Evolutionary conservation across 1,140 invertebrate species (phyloP), one percentile per base, ranked within the genome.

Genomic region (Drosophila sp.): DNA sequence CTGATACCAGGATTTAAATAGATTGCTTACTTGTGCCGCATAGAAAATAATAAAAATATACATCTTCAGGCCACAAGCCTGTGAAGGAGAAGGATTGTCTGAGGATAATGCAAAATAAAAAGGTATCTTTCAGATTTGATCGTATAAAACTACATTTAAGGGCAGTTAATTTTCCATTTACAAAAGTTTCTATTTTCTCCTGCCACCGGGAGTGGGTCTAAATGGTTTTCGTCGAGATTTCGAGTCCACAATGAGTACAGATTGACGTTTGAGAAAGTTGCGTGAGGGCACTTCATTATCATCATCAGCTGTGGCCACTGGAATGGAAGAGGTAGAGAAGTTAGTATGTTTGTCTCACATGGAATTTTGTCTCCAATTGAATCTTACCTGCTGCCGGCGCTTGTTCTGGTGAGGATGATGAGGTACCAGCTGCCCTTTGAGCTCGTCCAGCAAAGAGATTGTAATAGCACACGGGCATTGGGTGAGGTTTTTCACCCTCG

Each of bases 281-380:
- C 96, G 93, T 0, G 96, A 96, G 0, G 96, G 96, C 50, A 97
- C 95, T 90, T 97, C 97, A 66, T 96, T 96, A 81, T 97, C 96
- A 71, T 97, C 96, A 61, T 96, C 96, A 0, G 95, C 95, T 17
- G 92, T 94, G 93, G 93, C 92, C 60, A 80, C 83, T 85, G 32
- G 25, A 72, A 35, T 47, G 8, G n/a, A 38, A 11, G 10, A 38
- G 8, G 8, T 17, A 17, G 17, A 17, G 17, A 17, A 17, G 17
- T 17, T 17, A 17, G 17, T 17, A 17, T 17, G 17, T 17, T 17
- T 17, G 17, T 17, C 17, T 17, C 17, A 17, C 17, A 17, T 17
- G 17, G 17, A 17, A 17, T 27, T 10, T 27, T 27, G 6, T 33
- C 23, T 3, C 38, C 50, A 35, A 38, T 29, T 8, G 56, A 63